These are phyloP conservation scores for Drosophila crucigera DNA, from an alignment of 2,888 invertebrate genomes.

Conservation along the genomic window DNA sequence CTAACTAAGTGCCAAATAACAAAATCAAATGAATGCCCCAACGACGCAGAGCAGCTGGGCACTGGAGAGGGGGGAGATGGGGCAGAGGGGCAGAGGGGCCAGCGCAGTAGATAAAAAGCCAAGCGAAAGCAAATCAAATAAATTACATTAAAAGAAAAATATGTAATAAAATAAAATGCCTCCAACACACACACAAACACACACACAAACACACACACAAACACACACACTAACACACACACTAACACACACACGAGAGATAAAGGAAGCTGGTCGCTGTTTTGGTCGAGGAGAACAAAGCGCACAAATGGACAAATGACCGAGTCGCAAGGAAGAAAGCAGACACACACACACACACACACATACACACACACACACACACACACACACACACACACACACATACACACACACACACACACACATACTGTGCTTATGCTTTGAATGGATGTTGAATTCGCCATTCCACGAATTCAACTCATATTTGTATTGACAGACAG, in stretches of 20 bases:
- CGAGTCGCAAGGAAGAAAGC: slow-evolving; percentile 30
- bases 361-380: slow-evolving; percentile 16
- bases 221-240: neutral
- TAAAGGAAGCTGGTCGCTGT: slow-evolving; percentile 7
- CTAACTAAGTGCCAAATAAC: slow-evolving; percentile 72
- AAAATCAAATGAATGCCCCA: slow-evolving; percentile 69
- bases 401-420: neutral
- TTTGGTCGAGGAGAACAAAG: slow-evolving; percentile 25
- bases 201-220: slow-evolving; percentile 2
- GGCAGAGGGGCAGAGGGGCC: neutral
- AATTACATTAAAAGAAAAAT: slow-evolving; percentile 78
- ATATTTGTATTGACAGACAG: slow-evolving; percentile 21
- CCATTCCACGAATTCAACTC: slow-evolving; percentile 18
- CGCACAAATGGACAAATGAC: slow-evolving; percentile 52
- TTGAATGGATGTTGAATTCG: slow-evolving; percentile 20
- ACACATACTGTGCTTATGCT: neutral
- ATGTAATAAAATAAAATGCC: slow-evolving; percentile 73
- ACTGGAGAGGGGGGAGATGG: neutral
- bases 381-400: neutral
- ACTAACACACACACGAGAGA: slow-evolving; percentile 1
- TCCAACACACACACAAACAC: slow-evolving; percentile 4
- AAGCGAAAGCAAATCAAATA: slow-evolving; percentile 67
- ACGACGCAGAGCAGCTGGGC: neutral
- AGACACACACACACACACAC: too few relatives aligned
- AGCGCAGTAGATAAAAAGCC: slow-evolving; percentile 36